Evolutionary conservation across 1,140 invertebrate genomes (phyloP).

Genomic region (Leptopilina boulardi): DNA sequence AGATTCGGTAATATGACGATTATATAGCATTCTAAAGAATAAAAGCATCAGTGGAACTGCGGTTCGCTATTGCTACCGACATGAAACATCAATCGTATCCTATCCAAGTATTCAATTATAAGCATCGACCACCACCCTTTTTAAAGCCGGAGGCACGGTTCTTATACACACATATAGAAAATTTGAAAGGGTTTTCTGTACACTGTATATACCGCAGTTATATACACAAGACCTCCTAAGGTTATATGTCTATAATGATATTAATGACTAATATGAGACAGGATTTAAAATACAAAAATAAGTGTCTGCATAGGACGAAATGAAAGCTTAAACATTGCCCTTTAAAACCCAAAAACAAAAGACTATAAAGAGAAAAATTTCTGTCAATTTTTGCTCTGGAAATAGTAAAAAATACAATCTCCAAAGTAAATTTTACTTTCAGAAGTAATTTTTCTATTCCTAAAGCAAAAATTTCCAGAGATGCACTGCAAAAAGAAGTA

Average conservation of each 20-base stretch:
- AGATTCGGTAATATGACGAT: background rate
- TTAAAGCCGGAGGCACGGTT: background rate
- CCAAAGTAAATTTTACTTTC: too few relatives aligned
- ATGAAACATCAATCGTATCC: conserved; percentile 1
- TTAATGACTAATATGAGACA: conserved; percentile 2
- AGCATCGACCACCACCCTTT: background rate
- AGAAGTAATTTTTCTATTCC: too few relatives aligned
- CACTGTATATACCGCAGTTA: background rate
- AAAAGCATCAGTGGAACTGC: background rate
- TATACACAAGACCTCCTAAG: background rate
- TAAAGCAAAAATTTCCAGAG: too few relatives aligned
- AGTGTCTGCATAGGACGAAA: too few relatives aligned
- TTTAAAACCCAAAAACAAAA: too few relatives aligned
- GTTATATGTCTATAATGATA: background rate
- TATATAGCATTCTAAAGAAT: background rate
- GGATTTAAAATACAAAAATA: background rate
- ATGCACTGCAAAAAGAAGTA: too few relatives aligned
- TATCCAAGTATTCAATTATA: conserved; percentile 10
- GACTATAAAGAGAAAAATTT: too few relatives aligned
- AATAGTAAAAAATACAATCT: too few relatives aligned
- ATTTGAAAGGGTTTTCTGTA: conserved; percentile 9
- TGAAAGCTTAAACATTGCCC: too few relatives aligned
- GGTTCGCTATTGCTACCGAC: background rate
- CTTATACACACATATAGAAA: background rate
- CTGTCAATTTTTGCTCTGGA: too few relatives aligned